Base-by-base conservation (phyloP, 2,888 invertebrate species). In the Lissocephala sabroskyi region DNA sequence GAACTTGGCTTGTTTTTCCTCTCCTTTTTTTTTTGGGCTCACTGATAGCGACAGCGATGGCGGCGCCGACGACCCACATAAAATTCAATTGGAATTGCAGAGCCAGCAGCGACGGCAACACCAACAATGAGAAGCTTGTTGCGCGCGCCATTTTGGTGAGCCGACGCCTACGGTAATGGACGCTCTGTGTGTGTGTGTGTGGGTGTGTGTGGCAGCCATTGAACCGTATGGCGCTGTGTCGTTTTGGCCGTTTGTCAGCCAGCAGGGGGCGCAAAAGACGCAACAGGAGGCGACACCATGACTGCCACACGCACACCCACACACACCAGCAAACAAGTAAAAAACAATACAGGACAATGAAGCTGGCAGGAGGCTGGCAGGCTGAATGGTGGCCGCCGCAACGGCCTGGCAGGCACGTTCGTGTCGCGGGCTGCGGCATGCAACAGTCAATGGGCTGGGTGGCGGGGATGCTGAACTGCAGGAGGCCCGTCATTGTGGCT, bases 231-330 rank as follows among this genome's bases (percentile, higher is more conserved):
- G 41, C 45, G 41, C 18, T 33, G 33, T 18, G 49, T 40, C 40
- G 39, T 30, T 19, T 16, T 29, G 18, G 28, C 32, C 17, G 26
- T 46, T 23, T 46, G 35, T 9, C 39, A 11, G 28, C 30, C 46
- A 56, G 41, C 41, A 46, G 50, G 39, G 36, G 14, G 28, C 10
- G 18, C 50, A 65, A 36, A 59, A 52, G 53, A 64, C 57, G 70
- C 76, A 71, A 76, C 70, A 73, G 73, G 76, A 71, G 76, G 50
- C 52, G 59, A 56, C 52, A 63, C 56, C 56, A 59, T n/a, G 26
- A 43, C 33, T 37, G 30, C 18, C 19, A 42, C 28, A 45, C 23
- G n/a, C n/a, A 36, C 35, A 28, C 23, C 32, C 37, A 33, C 30
- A 23, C 26, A n/a, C 30, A 45, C 6, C 2, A 14, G 10, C 16